Evolutionary conservation across 2,113 vertebrate genomes (phyloP), one percentile per base, ranked within the genome.

Genomic region (Pao palembangensis): DNA sequence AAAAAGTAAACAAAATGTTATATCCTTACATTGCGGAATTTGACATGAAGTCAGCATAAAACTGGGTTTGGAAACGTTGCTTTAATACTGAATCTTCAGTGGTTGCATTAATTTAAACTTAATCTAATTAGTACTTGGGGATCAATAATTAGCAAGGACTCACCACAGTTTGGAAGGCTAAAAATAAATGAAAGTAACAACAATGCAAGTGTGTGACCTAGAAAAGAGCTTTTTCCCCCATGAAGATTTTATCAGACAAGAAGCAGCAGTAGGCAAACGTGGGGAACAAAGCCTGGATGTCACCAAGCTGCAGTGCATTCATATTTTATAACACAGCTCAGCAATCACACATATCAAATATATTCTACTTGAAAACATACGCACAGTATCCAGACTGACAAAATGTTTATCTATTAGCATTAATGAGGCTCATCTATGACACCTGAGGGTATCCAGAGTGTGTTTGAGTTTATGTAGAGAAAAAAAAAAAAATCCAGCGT

Each of bases 131-230:
- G 8, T 48, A 47, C 56, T 34, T 17, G 25, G 34, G 52, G 58
- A 71, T 66, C 68, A 63, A 75, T 66, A 67, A 68, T 71, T 75
- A 62, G 63, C 61, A 61, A 67, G 10, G 21, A 67, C 73, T 64
- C 51, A 42, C 21, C 55, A 54, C 23, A 43, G 51, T 66, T 76
- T 68, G 69, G 47, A 53, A 49, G 53, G 48, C 42, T 69, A 67
- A 58, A 63, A 76, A 76, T 70, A 73, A 69, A 59, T 43, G 48
- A 54, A 21, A 55, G 51, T 18, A 55, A 58, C 8, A 68, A 61
- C 60, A 61, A 57, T 51, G 41, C 52, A 55, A 66, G 46, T 5
- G 8, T 13, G 41, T 56, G 51, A 64, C 64, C 64, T 55, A 58
- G 46, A 70, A 63, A 63, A 44, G 0, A 51, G 10, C 1, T 2